These are phyloP conservation scores for Micronycteris hirsuta DNA, from an alignment of 2,113 vertebrate species.

Conservation along the genomic window DNA sequence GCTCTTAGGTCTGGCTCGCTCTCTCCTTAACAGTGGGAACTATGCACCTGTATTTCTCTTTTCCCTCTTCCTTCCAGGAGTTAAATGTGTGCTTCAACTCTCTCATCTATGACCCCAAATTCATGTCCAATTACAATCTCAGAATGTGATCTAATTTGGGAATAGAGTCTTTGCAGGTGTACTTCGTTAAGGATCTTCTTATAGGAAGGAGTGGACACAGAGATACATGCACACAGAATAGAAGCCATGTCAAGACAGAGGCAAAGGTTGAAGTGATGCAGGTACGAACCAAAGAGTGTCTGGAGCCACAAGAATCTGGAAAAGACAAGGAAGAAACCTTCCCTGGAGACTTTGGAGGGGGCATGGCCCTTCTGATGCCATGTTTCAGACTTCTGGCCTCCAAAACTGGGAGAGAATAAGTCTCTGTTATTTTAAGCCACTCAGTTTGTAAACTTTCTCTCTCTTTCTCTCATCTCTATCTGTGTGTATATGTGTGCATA, in stretches of 20 bases:
- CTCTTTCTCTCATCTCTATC: not conserved
- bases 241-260: too few relatives aligned
- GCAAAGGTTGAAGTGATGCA: not conserved
- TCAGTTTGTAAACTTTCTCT: not conserved
- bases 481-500: too few relatives aligned
- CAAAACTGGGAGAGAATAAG: not conserved
- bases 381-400: not conserved
- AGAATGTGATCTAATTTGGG: not conserved
- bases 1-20: not conserved
- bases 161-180: not conserved
- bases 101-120: not conserved
- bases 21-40: not conserved
- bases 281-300: not conserved
- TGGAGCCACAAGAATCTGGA: not conserved
- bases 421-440: not conserved
- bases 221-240: too few relatives aligned
- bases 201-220: not conserved
- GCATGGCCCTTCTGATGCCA: not conserved
- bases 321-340: not conserved
- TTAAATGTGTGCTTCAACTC: not conserved
- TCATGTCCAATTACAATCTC: not conserved
- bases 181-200: not conserved
- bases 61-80: not conserved
- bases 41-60: not conserved
- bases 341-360: not conserved